Percentiles rank a stretch among this genome's conserved stretches.
phyloP scores from a whole-genome alignment of 1,140 invertebrate species.

The Musca vetustissima region DNA sequence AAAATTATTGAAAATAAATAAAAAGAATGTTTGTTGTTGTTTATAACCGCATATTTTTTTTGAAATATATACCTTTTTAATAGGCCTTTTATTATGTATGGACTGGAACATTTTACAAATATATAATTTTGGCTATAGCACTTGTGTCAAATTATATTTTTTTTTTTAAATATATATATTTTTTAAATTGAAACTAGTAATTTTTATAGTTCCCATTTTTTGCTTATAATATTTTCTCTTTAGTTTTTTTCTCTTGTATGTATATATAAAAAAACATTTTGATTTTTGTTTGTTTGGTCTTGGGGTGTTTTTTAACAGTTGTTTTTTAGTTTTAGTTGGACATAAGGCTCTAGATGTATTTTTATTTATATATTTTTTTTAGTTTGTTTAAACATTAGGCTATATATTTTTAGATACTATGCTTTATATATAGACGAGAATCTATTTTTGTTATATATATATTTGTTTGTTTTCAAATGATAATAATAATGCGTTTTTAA shows the following conservation, averaged over 20 bases:
- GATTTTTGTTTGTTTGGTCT: not conserved
- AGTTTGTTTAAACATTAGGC: not conserved
- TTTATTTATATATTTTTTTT: slow-evolving; percentile 1
- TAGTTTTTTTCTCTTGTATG: not conserved
- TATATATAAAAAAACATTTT: not conserved
- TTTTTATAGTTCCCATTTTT: no score
- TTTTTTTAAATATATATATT: no score
- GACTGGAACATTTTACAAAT: no score
- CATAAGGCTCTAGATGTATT: slow-evolving; percentile 12
- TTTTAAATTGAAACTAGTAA: no score
- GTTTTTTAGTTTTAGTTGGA: slow-evolving; percentile 3
- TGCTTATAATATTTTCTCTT: no score
- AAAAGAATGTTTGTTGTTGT: no score
- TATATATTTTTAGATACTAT: not conserved
- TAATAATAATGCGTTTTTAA: slow-evolving; percentile 21
- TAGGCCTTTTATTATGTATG: no score
- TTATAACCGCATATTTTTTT: no score
- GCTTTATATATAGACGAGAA: not conserved
- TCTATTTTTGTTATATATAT: not conserved
- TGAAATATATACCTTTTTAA: no score
- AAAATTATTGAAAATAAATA: no score
- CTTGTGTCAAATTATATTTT: no score
- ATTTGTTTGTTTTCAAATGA: not conserved
- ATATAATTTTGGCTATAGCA: no score
- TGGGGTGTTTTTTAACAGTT: not conserved